Base-by-base conservation (phyloP, 2,797 vertebrate genomes). In the Hippoglossus hippoglossus region DNA sequence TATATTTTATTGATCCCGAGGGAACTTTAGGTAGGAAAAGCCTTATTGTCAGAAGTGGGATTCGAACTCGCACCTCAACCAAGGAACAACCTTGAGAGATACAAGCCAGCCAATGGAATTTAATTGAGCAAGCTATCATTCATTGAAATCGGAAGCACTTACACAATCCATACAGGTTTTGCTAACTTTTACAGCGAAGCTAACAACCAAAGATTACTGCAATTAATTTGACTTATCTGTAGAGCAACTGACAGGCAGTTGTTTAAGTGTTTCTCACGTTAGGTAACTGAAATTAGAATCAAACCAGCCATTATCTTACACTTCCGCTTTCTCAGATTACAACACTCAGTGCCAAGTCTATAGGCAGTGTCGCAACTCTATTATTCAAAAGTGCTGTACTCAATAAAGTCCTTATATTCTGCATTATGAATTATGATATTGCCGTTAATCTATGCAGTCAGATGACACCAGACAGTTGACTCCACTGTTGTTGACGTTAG, bases 391-490 rank as follows among this genome's bases (percentile, higher is more conserved):
- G 52, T 24, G 6, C 24, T 2, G 6, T 6, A 5, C 24, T 26
- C 36, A 52, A 39, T 26, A 63, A 76, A 55, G 18, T 6, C 8
- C 11, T 59, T 34, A 25, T 67, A 55, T 56, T 65, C 18, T 65
- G n/a, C 10, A 36, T 54, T 52, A 70, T 80, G 19, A 54, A 16
- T 72, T 59, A 21, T 65, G 28, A 71, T 51, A 24, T 61, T 64
- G n/a, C 16, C 16, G 2, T 51, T 16, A 44, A 61, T 54, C 60
- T 61, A 25, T 57, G 62, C n/a, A 76, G 69, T 79, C 70, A 71
- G 50, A 73, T 76, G 64, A 79, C 1, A 2, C 22, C 50, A 64
- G 63, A 77, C 73, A 41, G 53, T 52, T 44, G 71, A 59, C 61
- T 74, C 46, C 11, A 63, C 51, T 71, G 44, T 51, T 68, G 44